Evolutionary conservation across 2,888 invertebrate genomes (phyloP).

Genomic region (Elegia similella): DNA sequence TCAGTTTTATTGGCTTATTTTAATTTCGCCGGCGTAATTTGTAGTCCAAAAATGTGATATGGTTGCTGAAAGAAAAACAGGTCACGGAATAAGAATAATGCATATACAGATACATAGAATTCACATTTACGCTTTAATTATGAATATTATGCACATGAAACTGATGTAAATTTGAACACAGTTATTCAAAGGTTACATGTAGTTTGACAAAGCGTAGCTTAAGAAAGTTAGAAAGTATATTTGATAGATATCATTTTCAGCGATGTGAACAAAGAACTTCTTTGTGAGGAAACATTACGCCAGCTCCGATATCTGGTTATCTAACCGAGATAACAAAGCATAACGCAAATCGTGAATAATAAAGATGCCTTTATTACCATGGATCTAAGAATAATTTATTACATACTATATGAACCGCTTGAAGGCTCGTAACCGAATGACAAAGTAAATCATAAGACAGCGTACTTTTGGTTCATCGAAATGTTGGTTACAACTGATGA

Average conservation of each 20-base stretch:
- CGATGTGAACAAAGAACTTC: constrained; percentile 5
- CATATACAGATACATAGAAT: too few species aligned
- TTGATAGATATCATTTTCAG: constrained; percentile 10
- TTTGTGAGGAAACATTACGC: constrained; percentile 4
- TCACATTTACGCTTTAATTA: too few species aligned
- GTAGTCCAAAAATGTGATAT: too few species aligned
- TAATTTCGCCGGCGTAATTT: neutral
- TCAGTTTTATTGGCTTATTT: neutral
- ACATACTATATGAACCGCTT: neutral
- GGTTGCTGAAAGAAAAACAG: too few species aligned
- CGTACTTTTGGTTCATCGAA: neutral
- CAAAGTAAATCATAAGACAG: neutral
- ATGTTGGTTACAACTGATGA: too few species aligned
- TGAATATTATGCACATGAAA: neutral
- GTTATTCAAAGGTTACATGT: constrained; percentile 19
- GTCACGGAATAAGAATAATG: too few species aligned
- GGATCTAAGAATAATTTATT: too few species aligned
- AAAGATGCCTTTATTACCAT: neutral
- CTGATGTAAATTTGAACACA: neutral
- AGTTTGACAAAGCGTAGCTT: neutral
- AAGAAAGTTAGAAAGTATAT: constrained; percentile 16
- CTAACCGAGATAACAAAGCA: constrained; percentile 12
- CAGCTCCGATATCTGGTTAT: neutral
- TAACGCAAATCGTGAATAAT: constrained; percentile 10
- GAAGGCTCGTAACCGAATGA: constrained; percentile 1